Evolutionary conservation across 2,113 vertebrate species (phyloP).

Genomic region (Sisor rabdophorus): DNA sequence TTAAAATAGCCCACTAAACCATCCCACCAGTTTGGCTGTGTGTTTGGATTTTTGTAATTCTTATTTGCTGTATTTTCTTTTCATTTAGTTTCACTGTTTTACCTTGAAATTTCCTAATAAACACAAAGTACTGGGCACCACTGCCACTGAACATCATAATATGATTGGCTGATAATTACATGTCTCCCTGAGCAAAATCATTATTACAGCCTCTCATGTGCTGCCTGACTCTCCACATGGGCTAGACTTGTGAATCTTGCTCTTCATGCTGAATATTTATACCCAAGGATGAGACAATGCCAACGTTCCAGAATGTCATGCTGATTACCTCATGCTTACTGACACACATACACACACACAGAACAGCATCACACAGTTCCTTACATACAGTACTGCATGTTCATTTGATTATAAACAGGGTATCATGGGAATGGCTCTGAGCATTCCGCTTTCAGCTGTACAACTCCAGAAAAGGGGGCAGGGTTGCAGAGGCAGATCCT

Average conservation of each 20-base stretch:
- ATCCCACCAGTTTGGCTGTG: too few species aligned
- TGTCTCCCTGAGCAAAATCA: constrained; percentile 9
- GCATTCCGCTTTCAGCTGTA: constrained; percentile 45
- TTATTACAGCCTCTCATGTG: constrained; percentile 24
- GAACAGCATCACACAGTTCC: constrained; percentile 16
- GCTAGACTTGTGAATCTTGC: constrained; percentile 45
- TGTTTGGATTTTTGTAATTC: too few species aligned
- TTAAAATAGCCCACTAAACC: too few species aligned
- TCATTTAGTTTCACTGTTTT: too few species aligned
- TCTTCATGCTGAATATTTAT: constrained; percentile 47
- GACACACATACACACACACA: constrained; percentile 22
- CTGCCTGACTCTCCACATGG: constrained; percentile 52
- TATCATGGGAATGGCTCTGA: constrained; percentile 11
- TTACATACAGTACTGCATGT: constrained; percentile 29
- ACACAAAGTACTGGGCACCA: too few species aligned
- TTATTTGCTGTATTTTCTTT: too few species aligned
- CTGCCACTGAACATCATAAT: too few species aligned
- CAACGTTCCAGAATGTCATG: constrained; percentile 40
- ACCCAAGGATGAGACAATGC: constrained; percentile 54
- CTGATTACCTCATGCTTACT: constrained; percentile 41
- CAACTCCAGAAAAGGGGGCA: constrained; percentile 32
- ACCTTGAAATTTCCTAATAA: too few species aligned
- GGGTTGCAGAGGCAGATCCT: constrained; percentile 6
- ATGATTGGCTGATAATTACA: neutral
- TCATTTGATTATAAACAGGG: constrained; percentile 14